These are phyloP conservation scores for Saturnia pavonia DNA, from an alignment of 2,888 invertebrate genomes.

Conservation along the genomic window DNA sequence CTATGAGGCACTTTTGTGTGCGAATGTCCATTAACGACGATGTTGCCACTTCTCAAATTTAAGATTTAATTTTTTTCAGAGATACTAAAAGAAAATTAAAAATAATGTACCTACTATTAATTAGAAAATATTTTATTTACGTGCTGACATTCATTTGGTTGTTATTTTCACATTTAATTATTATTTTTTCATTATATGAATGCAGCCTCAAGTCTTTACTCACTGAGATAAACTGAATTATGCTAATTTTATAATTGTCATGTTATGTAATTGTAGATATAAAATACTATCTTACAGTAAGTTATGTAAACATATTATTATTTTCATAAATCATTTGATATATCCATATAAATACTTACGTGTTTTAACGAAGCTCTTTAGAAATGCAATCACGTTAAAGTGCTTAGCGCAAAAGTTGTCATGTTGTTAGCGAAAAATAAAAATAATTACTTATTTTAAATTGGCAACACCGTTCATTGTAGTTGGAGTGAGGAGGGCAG, in stretches of 20 bases:
- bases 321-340: neutral
- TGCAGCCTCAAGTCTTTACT: too few species aligned
- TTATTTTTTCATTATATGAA: neutral
- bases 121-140: neutral
- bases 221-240: too few species aligned
- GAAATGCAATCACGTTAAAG: neutral
- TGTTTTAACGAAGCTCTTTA: neutral
- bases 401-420: neutral
- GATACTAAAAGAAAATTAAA: too few species aligned
- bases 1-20: constrained; percentile 50
- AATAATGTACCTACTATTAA: too few species aligned
- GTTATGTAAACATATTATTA: neutral
- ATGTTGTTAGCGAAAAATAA: neutral
- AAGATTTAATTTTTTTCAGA: neutral
- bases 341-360: neutral
- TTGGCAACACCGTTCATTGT: constrained; percentile 30
- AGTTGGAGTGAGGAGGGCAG: constrained; percentile 24
- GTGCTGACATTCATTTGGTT: neutral
- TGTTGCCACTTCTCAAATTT: constrained; percentile 29
- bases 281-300: neutral
- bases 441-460: constrained; percentile 10
- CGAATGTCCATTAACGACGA: constrained; percentile 53
- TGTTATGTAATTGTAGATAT: neutral
- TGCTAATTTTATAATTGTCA: neutral
- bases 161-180: neutral